Evolutionary conservation across 1,140 invertebrate genomes (phyloP), one percentile per base, ranked within the genome.

Genomic region (Drosophila triauraria): DNA sequence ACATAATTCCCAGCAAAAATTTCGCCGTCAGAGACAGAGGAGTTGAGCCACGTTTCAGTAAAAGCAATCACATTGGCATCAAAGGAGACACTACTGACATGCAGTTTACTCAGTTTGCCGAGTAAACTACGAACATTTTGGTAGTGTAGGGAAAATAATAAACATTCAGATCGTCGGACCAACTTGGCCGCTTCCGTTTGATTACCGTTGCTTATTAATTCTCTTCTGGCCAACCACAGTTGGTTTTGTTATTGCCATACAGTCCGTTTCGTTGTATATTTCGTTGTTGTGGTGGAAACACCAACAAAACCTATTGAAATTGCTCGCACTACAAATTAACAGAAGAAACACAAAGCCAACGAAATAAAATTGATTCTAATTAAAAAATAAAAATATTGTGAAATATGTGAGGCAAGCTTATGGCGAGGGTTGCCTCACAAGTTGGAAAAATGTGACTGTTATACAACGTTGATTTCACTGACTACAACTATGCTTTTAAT

Each of bases 101-200:
- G n/a, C n/a, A n/a, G n/a, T n/a, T n/a, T n/a, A n/a, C n/a, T n/a
- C n/a, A n/a, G n/a, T n/a, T n/a, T n/a, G n/a, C n/a, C n/a, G n/a
- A n/a, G n/a, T n/a, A n/a, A n/a, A n/a, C n/a, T n/a, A n/a, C n/a
- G n/a, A n/a, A n/a, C n/a, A n/a, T n/a, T n/a, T n/a, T n/a, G n/a
- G n/a, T n/a, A n/a, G n/a, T n/a, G n/a, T n/a, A n/a, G n/a, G n/a
- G n/a, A n/a, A n/a, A n/a, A n/a, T n/a, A n/a, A 63, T 47, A 69
- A 61, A 56, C 58, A 60, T 60, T 56, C 30, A 72, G 63, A 68
- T 63, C 61, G 59, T 6, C 32, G 4, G 30, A 40, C 30, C 53
- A 85, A 75, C 78, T 82, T 82, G 63, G 35, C 35, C 58, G 77
- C 84, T 87, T 87, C 84, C 84, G 84, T 90, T 87, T 80, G 74